Evolutionary conservation across 2,888 invertebrate genomes (phyloP), one percentile per base, ranked within the genome.

Genomic region (Synanthedon tipuliformis): DNA sequence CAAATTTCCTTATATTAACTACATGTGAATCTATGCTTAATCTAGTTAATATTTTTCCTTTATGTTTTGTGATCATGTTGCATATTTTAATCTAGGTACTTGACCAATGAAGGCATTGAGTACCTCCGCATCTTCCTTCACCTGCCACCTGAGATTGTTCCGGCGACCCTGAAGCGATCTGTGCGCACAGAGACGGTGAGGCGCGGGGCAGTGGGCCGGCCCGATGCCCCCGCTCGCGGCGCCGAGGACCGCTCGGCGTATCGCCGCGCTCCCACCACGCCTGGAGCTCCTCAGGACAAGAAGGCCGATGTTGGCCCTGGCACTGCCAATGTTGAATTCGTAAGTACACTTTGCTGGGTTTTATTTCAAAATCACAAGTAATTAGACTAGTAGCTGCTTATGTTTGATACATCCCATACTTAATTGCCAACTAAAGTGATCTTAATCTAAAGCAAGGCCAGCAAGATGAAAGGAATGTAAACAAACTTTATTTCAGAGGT

Each of bases 31-130:
- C 16, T 16, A 16, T 16, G 2, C 23, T 27, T 27, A 18, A 18
- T 18, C 18, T 27, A 27, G 7, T 27, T 27, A 27, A 1, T 34
- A 8, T 34, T 34, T 34, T 3, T 34, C 10, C 15, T 27, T 34
- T 45, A 10, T 23, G 4, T 23, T 23, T 23, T 23, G n/a, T n/a
- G 16, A 16, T 3, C 16, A 16, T 16, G 16, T 11, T 51, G 4
- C 12, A 27, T 4, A 7, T 41, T 50, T 50, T 40, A 53, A 66
- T 69, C n/a, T 62, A 91, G 91, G 91, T 97, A 97, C 86, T 89
- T 99, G 65, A 99, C 98, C 61, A 99, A 99, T 78, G 97, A 98
- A 73, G 99, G 99, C 64, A 99, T 99, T 78, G 95, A 96, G 78
- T 99, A 97, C 82, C 89, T 99, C 62, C 91, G 99, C 62, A 94